Evolutionary conservation across 2,888 invertebrate species (phyloP).

Genomic region (Nemotelus nigrinus): DNA sequence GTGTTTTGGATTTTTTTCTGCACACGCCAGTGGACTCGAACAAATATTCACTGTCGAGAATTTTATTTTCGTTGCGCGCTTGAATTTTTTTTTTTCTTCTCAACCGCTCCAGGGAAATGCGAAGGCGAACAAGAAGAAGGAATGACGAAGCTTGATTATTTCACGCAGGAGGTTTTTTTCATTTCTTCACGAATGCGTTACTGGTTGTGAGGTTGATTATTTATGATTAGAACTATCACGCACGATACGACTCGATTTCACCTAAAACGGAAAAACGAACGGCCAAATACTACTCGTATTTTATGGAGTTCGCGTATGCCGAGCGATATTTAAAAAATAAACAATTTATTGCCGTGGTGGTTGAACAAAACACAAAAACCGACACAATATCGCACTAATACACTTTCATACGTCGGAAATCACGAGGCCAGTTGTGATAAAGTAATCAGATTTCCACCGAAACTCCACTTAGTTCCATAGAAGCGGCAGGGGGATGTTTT

Average conservation of each 20-base stretch:
- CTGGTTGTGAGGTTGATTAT: too few species aligned
- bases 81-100: background rate
- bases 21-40: background rate
- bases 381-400: background rate
- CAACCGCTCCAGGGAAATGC: background rate
- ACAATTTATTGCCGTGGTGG: conserved; percentile 25
- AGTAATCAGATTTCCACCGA: conserved; percentile 12
- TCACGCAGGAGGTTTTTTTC: background rate
- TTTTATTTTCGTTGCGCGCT: background rate
- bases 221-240: background rate
- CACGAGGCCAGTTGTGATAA: background rate
- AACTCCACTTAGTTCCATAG: conserved; percentile 16
- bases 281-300: background rate
- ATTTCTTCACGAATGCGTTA: background rate
- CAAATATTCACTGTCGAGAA: conserved; percentile 2
- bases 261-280: background rate
- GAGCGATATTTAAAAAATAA: conserved; percentile 19
- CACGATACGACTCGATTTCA: background rate
- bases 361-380: background rate
- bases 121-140: conserved; percentile 5
- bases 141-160: conserved; percentile 7
- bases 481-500: background rate
- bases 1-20: conserved; percentile 21
- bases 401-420: conserved; percentile 3
- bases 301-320: background rate